These are phyloP conservation scores for Protonemura montana DNA, from an alignment of 2,888 invertebrate genomes.

Conservation along the genomic window DNA sequence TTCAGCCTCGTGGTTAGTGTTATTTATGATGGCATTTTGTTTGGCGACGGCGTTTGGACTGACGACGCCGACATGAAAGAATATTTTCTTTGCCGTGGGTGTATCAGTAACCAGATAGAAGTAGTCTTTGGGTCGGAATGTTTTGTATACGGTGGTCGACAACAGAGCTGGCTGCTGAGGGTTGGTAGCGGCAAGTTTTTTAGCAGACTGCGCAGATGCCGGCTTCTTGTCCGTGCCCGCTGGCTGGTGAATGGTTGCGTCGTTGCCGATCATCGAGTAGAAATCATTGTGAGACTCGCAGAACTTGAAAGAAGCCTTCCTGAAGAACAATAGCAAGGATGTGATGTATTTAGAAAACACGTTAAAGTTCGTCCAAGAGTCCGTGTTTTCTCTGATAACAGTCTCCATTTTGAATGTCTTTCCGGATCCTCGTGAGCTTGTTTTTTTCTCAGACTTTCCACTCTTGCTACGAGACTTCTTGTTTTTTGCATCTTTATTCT, in stretches of 20 bases:
- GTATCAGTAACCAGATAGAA: no score
- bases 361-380: constrained; percentile 20
- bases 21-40: not conserved
- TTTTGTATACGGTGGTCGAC: no score
- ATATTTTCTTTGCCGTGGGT: not conserved
- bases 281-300: not conserved
- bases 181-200: no score
- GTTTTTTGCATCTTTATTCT: no score
- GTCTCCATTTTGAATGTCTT: not conserved
- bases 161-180: no score
- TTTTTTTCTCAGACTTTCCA: not conserved
- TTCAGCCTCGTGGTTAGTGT: no score
- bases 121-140: no score
- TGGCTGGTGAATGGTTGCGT: no score
- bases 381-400: not conserved
- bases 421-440: no score
- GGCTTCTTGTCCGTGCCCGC: no score
- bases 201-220: no score
- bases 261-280: not conserved
- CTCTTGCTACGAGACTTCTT: not conserved
- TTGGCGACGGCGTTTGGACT: not conserved
- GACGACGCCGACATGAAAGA: not conserved
- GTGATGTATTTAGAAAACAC: not conserved
- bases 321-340: not conserved
- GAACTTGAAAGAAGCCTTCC: not conserved